phyloP scores from a whole-genome alignment of 1,140 invertebrate genomes.

The Papilio dardanus region DNA sequence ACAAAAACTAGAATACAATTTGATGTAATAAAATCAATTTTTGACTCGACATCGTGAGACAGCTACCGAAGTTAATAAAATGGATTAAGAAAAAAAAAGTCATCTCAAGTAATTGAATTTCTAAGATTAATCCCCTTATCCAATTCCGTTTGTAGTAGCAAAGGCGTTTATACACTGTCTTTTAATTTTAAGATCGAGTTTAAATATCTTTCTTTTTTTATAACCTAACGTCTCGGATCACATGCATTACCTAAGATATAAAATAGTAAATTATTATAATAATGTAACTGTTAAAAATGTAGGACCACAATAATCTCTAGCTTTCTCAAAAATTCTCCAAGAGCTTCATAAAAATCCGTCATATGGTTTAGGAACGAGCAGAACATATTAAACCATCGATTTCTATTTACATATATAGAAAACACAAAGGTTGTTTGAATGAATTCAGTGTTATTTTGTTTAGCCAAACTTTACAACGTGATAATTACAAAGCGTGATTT shows the following conservation, averaged over 20 bases:
- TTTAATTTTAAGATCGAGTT: not conserved
- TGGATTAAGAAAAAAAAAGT: slow-evolving; percentile 14
- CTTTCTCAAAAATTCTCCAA: not conserved
- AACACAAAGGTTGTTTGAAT: not conserved
- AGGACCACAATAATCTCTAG: too few relatives aligned
- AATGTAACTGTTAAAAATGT: too few relatives aligned
- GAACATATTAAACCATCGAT: not conserved
- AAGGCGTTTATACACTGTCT: not conserved
- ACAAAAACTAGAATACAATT: not conserved
- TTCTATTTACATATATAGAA: not conserved
- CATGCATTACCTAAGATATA: too few relatives aligned
- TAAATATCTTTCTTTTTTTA: not conserved
- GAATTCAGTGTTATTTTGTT: not conserved
- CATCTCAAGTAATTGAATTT: slow-evolving; percentile 16
- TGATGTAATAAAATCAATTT: slow-evolving; percentile 4
- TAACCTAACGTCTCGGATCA: not conserved
- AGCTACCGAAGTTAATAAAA: slow-evolving; percentile 3
- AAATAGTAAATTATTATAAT: too few relatives aligned
- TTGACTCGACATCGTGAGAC: not conserved
- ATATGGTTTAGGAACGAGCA: not conserved
- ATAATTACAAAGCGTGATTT: slow-evolving; percentile 15
- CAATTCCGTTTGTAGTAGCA: not conserved
- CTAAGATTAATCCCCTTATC: not conserved
- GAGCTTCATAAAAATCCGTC: not conserved
- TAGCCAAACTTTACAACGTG: slow-evolving; percentile 9